Evolutionary conservation across 1,140 invertebrate genomes (phyloP), one percentile per base, ranked within the genome.

Genomic region (Proales similis): DNA sequence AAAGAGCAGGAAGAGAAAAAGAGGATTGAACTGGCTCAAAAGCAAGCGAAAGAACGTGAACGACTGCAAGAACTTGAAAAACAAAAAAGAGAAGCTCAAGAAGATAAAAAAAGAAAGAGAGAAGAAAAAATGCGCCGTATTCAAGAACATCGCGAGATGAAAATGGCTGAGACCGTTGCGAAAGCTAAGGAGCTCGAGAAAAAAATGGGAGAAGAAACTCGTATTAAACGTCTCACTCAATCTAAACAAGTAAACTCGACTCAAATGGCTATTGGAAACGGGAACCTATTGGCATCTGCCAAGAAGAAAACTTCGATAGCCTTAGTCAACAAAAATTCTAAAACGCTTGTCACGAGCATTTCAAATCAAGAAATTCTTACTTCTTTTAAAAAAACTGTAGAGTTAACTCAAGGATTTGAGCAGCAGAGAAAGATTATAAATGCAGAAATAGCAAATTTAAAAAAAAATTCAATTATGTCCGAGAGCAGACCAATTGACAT

Each of bases 351-450:
- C 20, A 42, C 45, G 19, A 57, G 45, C 27, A 57, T 42, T 29
- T 36, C 39, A 9, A 57, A 57, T 57, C 45, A 42, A 9, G 51
- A 57, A 36, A 42, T 42, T 57, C 36, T 57, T 6, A 39, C 29
- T 20, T 42, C 33, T 19, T 57, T 57, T 42, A 57, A 57, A 43
- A 57, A 57, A 57, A 57, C 36, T n/a, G 4, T 57, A 22, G 20
- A 19, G 12, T 26, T 53, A 38, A 27, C 49, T 0, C 49, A 53
- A 38, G 33, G 42, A 20, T 49, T 49, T 33, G 29, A 49, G 19
- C 11, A 57, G 45, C 29, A 42, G 2, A n/a, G 14, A n/a, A 0
- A 42, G 45, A 36, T 9, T 9, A 9, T 14, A 36, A 36, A 9
- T 9, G 14, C 33, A 36, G 14, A 9, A 36, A 36, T 14, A 36